Conservation (phyloP, 2,888 invertebrate genomes). For the Clusia tigrina region DNA sequence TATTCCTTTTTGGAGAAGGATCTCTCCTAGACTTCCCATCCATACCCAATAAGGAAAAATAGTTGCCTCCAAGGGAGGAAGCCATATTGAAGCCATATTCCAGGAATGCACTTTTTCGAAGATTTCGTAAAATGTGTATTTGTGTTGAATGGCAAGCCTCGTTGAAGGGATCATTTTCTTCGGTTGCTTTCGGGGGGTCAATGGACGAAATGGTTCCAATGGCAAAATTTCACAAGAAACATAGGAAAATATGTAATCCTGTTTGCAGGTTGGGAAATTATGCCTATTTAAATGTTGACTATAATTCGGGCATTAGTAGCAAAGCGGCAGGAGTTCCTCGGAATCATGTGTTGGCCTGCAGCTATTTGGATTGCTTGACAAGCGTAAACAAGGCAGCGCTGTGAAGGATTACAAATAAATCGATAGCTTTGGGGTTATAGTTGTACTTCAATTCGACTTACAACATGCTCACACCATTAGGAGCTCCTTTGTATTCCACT, state of each 20-base stretch:
- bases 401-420: slow-evolving; percentile 16
- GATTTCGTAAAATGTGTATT: too few species aligned
- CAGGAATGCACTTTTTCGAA: too few species aligned
- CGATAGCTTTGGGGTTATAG: too few species aligned
- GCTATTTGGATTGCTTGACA: slow-evolving; percentile 89
- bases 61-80: too few species aligned
- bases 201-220: slow-evolving; percentile 89
- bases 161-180: slow-evolving; percentile 75
- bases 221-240: slow-evolving; percentile 96
- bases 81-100: too few species aligned
- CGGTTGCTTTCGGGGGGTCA: slow-evolving; percentile 69
- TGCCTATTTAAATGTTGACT: slow-evolving; percentile 82
- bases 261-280: slow-evolving; percentile 86
- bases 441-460: too few species aligned
- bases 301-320: slow-evolving; percentile 96
- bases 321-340: slow-evolving; percentile 89
- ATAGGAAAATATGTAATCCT: slow-evolving; percentile 89
- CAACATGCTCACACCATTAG: slow-evolving; percentile 83
- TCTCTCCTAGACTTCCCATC: too few species aligned
- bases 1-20: too few species aligned
- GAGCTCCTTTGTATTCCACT: slow-evolving; percentile 69
- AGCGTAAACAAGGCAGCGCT: slow-evolving; percentile 82
- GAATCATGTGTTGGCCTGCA: slow-evolving; percentile 93
- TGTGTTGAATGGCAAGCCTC: too few species aligned
- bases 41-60: too few species aligned